Evolutionary conservation across 1,140 invertebrate genomes (phyloP).

Genomic region (Dreissena rostriformis): DNA sequence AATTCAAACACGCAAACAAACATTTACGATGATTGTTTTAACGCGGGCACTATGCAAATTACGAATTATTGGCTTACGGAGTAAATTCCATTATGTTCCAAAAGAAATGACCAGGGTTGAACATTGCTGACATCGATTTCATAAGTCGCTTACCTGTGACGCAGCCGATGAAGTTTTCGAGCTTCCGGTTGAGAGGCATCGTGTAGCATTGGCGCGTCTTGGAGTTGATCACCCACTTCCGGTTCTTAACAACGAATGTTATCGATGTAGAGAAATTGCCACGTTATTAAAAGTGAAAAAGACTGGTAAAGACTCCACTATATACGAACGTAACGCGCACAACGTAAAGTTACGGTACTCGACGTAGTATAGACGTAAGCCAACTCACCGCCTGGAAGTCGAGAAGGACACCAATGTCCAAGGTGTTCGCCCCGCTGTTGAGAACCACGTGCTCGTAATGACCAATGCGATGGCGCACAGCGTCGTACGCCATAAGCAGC

Average conservation of each 20-base stretch:
- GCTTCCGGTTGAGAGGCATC: conserved; percentile 12
- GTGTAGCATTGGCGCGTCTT: conserved; percentile 36
- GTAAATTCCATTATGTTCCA: too few relatives aligned
- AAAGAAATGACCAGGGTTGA: too few relatives aligned
- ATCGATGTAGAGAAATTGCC: too few relatives aligned
- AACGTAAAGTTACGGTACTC: too few relatives aligned
- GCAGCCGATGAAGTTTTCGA: conserved; percentile 29
- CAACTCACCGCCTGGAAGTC: conserved; percentile 38
- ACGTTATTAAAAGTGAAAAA: too few relatives aligned
- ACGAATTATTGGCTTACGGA: too few relatives aligned
- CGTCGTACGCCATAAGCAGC: conserved; percentile 40
- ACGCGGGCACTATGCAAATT: too few relatives aligned
- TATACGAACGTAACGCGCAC: too few relatives aligned
- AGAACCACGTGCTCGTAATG: conserved; percentile 10
- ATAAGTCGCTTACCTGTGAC: conserved; percentile 25
- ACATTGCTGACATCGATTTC: too few relatives aligned
- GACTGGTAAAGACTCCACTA: too few relatives aligned
- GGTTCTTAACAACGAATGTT: conserved; percentile 21
- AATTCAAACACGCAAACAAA: too few relatives aligned
- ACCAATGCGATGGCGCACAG: conserved; percentile 36
- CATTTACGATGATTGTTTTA: too few relatives aligned
- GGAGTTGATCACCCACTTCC: conserved; percentile 20
- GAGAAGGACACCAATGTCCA: conserved; percentile 23
- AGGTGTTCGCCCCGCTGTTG: not conserved
- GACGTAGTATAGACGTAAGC: not conserved